Conservation (phyloP, 2,113 vertebrate species). For the Oreochromis tanganicae region DNA sequence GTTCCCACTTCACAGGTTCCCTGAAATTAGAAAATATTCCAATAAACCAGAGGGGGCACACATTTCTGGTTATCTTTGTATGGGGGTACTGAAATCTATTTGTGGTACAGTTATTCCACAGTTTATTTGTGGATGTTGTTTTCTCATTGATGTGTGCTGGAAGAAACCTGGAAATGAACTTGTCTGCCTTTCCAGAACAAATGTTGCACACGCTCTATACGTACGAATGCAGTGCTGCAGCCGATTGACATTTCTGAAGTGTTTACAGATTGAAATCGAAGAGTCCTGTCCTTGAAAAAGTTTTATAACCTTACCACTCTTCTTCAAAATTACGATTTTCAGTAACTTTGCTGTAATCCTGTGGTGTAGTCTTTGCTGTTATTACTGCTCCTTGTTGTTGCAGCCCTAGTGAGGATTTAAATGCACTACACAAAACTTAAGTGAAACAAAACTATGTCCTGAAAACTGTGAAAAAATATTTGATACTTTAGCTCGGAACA, state of each 20-base stretch:
- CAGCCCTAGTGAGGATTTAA: not conserved
- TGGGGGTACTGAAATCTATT: not conserved
- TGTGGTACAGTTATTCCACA: not conserved
- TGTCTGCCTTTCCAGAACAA: not conserved
- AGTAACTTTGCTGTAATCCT: not conserved
- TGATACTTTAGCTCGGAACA: not conserved
- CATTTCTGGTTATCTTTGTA: not conserved
- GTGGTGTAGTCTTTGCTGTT: not conserved
- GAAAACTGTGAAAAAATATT: not conserved
- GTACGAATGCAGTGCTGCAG: not conserved
- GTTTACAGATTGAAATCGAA: not conserved
- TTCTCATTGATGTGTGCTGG: not conserved
- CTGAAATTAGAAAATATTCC: not conserved
- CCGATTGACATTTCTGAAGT: not conserved
- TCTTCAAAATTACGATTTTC: not conserved
- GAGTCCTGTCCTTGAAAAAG: not conserved
- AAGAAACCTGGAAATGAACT: not conserved
- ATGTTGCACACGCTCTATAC: not conserved
- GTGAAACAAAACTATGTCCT: not conserved
- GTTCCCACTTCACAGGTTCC: not conserved
- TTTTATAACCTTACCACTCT: not conserved
- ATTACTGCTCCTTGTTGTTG: not conserved
- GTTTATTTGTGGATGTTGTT: not conserved
- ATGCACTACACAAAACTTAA: not conserved
- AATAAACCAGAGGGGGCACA: not conserved